A percentile compares a stretch with the other conserved stretches of the same genome.
Evolutionary conservation across 2,113 vertebrate species (phyloP).

Genomic region (Sisor rabdophorus): DNA sequence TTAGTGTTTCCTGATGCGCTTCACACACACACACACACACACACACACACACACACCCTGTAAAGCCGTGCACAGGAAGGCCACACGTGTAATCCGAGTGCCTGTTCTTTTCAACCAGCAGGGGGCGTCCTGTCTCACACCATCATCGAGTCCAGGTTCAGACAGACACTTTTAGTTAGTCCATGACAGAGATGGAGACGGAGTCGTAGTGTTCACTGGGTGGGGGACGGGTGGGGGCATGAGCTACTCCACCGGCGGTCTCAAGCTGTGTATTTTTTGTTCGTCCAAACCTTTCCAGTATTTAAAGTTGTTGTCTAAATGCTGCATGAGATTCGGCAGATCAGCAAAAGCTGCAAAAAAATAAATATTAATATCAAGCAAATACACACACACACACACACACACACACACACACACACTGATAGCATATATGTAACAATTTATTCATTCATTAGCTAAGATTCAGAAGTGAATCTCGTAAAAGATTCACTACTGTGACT

Average conservation of each 20-base stretch:
- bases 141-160: conserved; percentile 10
- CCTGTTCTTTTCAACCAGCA: conserved; percentile 11
- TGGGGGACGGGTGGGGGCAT: conserved; percentile 39
- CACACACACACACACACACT: neutral
- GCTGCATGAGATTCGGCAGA: conserved; percentile 93
- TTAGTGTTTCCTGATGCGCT: conserved; percentile 23
- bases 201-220: conserved; percentile 4
- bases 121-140: conserved; percentile 26
- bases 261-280: conserved; percentile 80
- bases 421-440: neutral
- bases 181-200: neutral
- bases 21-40: neutral
- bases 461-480: neutral
- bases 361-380: neutral
- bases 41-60: conserved; percentile 18
- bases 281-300: conserved; percentile 96
- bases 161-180: conserved; percentile 4
- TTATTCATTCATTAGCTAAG: neutral
- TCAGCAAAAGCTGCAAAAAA: conserved; percentile 81
- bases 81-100: conserved; percentile 17
- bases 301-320: conserved; percentile 95
- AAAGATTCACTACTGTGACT: neutral
- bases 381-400: conserved; percentile 11
- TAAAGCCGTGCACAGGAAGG: conserved; percentile 30
- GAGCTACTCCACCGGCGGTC: conserved; percentile 79